Base-by-base conservation (phyloP, 2,797 vertebrate species). In the Fringilla coelebs region DNA sequence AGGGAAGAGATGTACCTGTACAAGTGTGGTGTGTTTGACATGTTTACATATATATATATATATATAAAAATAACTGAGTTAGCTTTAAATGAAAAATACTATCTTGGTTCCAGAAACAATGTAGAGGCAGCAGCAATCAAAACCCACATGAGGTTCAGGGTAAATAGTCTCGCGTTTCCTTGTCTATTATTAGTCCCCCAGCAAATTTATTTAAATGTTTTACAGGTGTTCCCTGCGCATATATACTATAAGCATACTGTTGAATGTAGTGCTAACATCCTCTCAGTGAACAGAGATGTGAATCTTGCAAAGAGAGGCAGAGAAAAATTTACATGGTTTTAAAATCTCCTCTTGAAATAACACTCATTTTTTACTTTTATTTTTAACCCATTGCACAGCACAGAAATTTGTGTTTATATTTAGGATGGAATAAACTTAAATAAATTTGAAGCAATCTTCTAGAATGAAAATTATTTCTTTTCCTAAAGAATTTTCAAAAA, bases 361-460 rank as follows among this genome's bases (percentile, higher is more conserved):
- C 0, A 0, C 4, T 80, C 0, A 0, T 5, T 48, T 71, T 40
- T 48, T 6, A 11, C 25, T 57, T 54, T 70, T 32, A 26, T 60
- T 74, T 75, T 92, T 77, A 88, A 88, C 9, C 20, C 31, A 40
- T 82, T 88, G 17, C 28, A 51, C 16, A 28, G 22, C 1, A 2
- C 25, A n/a, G 22, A 70, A 85, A 52, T 29, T 22, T 7, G 6
- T 68, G 8, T 79, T 90, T 71, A 11, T 88, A 43, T 86, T 77
- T 48, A 58, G 38, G 41, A 57, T 38, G 13, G 34, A 84, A 54
- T 63, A 7, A 70, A 81, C 34, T 63, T 29, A 85, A 94, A 71
- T 71, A 71, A 91, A 62, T 55, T 38, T 21, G 26, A 88, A 84
- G 32, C 40, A 9, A 5, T 65, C 48, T 88, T 75, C 22, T 36